These are phyloP conservation scores for Ophion ellenae DNA, from an alignment of 2,888 invertebrate genomes.

Conservation along the genomic window DNA sequence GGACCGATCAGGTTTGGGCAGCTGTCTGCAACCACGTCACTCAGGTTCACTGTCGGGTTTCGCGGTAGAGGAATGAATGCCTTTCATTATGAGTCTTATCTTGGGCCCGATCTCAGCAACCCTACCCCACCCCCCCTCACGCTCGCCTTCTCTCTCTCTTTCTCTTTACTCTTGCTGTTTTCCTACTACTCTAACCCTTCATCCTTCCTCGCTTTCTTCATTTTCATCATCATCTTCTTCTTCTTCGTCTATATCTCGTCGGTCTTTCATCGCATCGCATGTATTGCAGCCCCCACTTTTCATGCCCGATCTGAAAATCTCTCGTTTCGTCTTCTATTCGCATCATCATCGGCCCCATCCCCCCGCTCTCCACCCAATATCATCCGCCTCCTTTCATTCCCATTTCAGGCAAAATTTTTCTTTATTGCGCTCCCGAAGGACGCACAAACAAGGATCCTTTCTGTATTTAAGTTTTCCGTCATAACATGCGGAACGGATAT, in stretches of 20 bases:
- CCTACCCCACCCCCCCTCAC: conserved; percentile 6
- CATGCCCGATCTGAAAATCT: conserved; percentile 48
- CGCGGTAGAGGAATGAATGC: conserved; percentile 80
- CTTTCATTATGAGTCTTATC: conserved; percentile 83
- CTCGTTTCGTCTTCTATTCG: conserved; percentile 24
- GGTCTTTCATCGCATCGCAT: conserved; percentile 24
- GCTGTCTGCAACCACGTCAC: conserved; percentile 83
- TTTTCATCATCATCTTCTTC: conserved; percentile 66
- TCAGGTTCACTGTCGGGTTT: conserved; percentile 81
- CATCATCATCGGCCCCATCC: conserved; percentile 28
- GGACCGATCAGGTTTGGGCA: conserved; percentile 83
- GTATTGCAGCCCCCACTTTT: conserved; percentile 32
- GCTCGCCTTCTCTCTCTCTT: conserved; percentile 6
- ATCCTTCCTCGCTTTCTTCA: conserved; percentile 68
- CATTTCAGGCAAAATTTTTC: neutral
- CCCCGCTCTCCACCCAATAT: conserved; percentile 21
- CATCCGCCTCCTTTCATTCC: neutral
- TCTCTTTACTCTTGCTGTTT: conserved; percentile 7
- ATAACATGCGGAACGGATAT: too few relatives aligned
- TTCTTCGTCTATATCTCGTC: conserved; percentile 30
- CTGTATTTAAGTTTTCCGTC: too few relatives aligned
- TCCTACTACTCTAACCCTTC: conserved; percentile 19
- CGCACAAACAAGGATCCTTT: too few relatives aligned
- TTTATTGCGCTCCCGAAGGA: too few relatives aligned
- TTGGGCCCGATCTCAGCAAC: conserved; percentile 76